Base-by-base conservation (phyloP, 2,888 invertebrate species). In the Rapana venosa region DNA sequence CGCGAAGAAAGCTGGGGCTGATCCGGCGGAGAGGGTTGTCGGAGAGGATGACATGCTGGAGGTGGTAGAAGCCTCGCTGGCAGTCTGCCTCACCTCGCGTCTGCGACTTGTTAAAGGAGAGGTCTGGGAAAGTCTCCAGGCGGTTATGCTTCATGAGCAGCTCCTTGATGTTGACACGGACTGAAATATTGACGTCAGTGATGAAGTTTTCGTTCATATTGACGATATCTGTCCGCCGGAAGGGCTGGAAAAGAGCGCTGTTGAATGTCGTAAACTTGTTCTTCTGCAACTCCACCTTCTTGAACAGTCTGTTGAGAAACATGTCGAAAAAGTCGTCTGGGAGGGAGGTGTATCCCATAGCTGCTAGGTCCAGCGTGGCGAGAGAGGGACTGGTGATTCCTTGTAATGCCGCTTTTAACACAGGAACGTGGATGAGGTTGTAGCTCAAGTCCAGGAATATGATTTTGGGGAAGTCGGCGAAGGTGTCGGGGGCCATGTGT, bases 241-340 rank as follows among this genome's bases (percentile, higher is more conserved):
- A 89, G 17, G 66, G 61, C 30, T 5, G 17, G 30, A 89, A 89
- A 5, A 66, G 36, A 15, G 89, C 83, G 56, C 22, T 89, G 89
- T 89, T 89, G 85, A 61, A 85, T 8, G 58, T 11, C 22, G 35
- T 56, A 11, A 89, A 56, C 0, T 32, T 15, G 85, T 89, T 89
- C n/a, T 70, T 35, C 26, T 74, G 36, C 26, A 89, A 30, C 47
- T 89, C 84, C 11, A 89, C 32, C 61, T 36, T 56, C n/a, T 15
- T 70, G 58, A 89, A 85, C 6, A 30, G 22, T 35, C 20, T n/a
- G 56, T 70, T 70, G 32, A 1, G 0, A 32, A 89, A 89, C 30
- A 83, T 47, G n/a, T 66, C 56, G 47, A 89, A 89, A 26, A 89
- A 89, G 66, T 89, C 56, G 6, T 84, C 70, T 0, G 89, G 89